These are phyloP conservation scores for Hyppa rectilinea DNA, from an alignment of 2,888 invertebrate genomes.

Conservation along the genomic window DNA sequence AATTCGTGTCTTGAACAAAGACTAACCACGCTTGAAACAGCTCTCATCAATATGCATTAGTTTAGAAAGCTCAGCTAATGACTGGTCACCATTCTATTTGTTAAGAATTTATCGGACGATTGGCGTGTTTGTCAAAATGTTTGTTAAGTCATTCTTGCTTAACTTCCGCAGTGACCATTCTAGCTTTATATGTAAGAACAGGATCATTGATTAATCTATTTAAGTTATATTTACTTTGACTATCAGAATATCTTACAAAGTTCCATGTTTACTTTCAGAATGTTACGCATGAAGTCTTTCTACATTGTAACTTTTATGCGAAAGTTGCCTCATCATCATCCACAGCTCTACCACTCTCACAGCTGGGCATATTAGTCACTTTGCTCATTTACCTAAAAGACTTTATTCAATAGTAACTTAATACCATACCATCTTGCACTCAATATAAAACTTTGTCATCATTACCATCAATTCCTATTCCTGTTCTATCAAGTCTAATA, in stretches of 20 bases:
- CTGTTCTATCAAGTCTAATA: background rate
- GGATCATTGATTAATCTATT: background rate
- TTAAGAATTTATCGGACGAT: slow-evolving; percentile 28
- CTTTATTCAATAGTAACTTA: background rate
- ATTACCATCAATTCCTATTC: background rate
- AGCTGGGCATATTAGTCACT: background rate
- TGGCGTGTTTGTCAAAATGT: slow-evolving; percentile 10
- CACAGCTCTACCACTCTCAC: too few species aligned
- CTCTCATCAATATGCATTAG: slow-evolving; percentile 61
- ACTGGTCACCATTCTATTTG: slow-evolving; percentile 32
- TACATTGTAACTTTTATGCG: background rate
- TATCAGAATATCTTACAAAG: background rate
- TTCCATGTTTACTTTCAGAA: background rate
- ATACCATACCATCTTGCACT: background rate
- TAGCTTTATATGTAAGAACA: background rate
- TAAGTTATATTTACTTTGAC: too few species aligned
- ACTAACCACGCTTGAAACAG: slow-evolving; percentile 16
- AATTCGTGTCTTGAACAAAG: slow-evolving; percentile 61
- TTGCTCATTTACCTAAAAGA: background rate
- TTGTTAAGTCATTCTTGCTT: slow-evolving; percentile 11
- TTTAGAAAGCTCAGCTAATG: slow-evolving; percentile 60
- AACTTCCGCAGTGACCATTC: background rate
- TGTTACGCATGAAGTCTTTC: background rate
- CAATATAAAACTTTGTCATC: background rate
- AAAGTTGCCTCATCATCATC: background rate